A percentile compares a stretch with the other conserved stretches of the same genome.
phyloP scores from a whole-genome alignment of 2,888 invertebrate species.

The Rotaria sp. region DNA sequence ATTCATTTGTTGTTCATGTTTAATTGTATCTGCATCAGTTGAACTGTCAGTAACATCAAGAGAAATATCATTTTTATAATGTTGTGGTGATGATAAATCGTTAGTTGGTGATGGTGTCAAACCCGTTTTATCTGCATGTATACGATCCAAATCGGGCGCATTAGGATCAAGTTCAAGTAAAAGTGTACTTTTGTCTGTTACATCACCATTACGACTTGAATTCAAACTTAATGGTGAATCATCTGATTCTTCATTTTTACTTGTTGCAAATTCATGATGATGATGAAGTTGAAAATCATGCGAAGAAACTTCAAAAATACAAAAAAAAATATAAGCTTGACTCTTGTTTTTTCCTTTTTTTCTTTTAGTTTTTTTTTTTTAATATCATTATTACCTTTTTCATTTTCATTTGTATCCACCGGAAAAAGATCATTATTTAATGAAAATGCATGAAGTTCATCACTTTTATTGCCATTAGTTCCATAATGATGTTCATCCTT shows the following conservation, averaged over 20 bases:
- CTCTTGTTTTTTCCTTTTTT: too few relatives aligned
- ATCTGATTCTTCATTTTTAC: background rate
- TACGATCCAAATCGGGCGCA: background rate
- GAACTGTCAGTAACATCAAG: background rate
- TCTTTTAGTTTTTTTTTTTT: too few relatives aligned
- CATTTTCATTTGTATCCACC: background rate
- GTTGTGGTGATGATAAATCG: background rate
- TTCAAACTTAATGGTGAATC: background rate
- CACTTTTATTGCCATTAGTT: background rate
- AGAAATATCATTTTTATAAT: background rate
- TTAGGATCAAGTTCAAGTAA: background rate
- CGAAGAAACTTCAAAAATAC: background rate
- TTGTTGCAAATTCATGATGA: background rate
- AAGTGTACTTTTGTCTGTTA: background rate
- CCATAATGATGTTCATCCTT: constrained; percentile 10
- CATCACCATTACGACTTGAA: background rate
- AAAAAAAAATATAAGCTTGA: background rate
- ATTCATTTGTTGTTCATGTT: background rate
- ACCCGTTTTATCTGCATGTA: background rate
- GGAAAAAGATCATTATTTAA: constrained; percentile 13
- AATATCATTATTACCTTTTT: background rate
- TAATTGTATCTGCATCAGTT: background rate
- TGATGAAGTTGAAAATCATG: background rate
- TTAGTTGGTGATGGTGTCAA: background rate
- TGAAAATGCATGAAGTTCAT: background rate